Percentiles rank a stretch among this genome's conserved stretches.
These are phyloP conservation scores for Microctonus hyperodae DNA, from an alignment of 2,888 invertebrate genomes.

Conservation along the genomic window DNA sequence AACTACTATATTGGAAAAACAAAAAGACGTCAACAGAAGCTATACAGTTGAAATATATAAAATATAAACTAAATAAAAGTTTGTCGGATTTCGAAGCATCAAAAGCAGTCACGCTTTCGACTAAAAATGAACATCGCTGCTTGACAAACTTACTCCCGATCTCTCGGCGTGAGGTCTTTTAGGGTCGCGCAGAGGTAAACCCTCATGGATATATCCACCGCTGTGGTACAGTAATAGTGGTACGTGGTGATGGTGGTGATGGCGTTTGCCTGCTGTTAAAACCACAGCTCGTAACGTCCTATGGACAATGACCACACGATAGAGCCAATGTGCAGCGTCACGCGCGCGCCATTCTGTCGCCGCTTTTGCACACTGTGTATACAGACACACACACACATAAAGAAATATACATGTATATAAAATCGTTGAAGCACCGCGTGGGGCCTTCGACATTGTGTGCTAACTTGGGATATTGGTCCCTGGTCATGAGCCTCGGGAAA, in stretches of 20 bases:
- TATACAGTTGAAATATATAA: not conserved
- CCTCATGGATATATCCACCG: constrained; percentile 46
- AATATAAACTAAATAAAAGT: not conserved
- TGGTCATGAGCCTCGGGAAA: not conserved
- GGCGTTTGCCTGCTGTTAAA: constrained; percentile 13
- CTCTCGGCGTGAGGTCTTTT: constrained; percentile 32
- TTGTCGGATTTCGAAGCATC: not conserved
- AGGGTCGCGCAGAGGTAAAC: constrained; percentile 40
- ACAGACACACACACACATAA: not conserved
- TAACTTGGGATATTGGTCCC: not conserved
- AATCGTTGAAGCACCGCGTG: constrained; percentile 40
- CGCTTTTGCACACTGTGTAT: constrained; percentile 43
- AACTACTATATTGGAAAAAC: not conserved
- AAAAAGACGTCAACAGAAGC: not conserved
- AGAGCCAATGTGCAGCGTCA: constrained; percentile 50
- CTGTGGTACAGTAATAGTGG: constrained; percentile 2
- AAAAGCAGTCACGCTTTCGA: not conserved
- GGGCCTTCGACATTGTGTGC: constrained; percentile 40
- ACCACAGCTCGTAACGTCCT: constrained; percentile 23
- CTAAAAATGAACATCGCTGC: constrained; percentile 18
- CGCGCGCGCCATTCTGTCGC: constrained; percentile 52
- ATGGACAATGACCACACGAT: constrained; percentile 50
- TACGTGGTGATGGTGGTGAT: not conserved
- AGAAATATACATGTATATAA: not conserved
- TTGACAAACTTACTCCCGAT: constrained; percentile 27